phyloP scores from a whole-genome alignment of 2,888 invertebrate species.

The Aphelenchoides bicaudatus region DNA sequence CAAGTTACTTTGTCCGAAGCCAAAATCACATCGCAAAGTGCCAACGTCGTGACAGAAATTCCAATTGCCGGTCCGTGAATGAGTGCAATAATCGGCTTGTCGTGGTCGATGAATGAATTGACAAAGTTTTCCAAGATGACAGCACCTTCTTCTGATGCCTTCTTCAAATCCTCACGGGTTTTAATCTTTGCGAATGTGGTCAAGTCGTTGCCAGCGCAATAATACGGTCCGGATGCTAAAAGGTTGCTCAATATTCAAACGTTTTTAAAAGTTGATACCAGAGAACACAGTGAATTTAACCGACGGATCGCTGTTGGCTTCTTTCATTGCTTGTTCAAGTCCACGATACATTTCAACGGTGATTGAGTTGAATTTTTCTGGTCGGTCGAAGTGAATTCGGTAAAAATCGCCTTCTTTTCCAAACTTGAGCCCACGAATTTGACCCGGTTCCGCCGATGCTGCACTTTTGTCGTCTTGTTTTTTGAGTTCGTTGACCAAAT shows the following conservation, averaged over 20 bases:
- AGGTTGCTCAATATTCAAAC: slow-evolving; percentile 13
- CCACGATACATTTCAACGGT: slow-evolving; percentile 45
- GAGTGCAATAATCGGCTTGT: slow-evolving; percentile 79
- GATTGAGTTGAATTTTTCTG: slow-evolving; percentile 50
- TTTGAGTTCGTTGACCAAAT: slow-evolving; percentile 62
- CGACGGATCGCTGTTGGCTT: slow-evolving; percentile 23
- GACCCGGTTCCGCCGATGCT: background rate
- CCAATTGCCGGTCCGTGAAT: slow-evolving; percentile 94
- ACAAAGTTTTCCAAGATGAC: slow-evolving; percentile 47
- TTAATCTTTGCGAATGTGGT: slow-evolving; percentile 62
- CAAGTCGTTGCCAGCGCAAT: slow-evolving; percentile 79
- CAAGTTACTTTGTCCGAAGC: slow-evolving; percentile 76
- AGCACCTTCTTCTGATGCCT: slow-evolving; percentile 44
- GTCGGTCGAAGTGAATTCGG: slow-evolving; percentile 50
- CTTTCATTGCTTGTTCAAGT: slow-evolving; percentile 37
- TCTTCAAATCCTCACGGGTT: slow-evolving; percentile 38
- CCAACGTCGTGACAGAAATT: slow-evolving; percentile 78
- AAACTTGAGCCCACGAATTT: slow-evolving; percentile 33
- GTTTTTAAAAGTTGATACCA: slow-evolving; percentile 8
- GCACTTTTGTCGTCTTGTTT: slow-evolving; percentile 33
- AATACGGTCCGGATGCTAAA: slow-evolving; percentile 65
- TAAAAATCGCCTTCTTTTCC: slow-evolving; percentile 45
- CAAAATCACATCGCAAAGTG: slow-evolving; percentile 82
- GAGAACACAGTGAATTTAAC: slow-evolving; percentile 25
- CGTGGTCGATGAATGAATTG: slow-evolving; percentile 76